phyloP scores from a whole-genome alignment of 1,140 invertebrate species.

The Temnothorax nylanderi region DNA sequence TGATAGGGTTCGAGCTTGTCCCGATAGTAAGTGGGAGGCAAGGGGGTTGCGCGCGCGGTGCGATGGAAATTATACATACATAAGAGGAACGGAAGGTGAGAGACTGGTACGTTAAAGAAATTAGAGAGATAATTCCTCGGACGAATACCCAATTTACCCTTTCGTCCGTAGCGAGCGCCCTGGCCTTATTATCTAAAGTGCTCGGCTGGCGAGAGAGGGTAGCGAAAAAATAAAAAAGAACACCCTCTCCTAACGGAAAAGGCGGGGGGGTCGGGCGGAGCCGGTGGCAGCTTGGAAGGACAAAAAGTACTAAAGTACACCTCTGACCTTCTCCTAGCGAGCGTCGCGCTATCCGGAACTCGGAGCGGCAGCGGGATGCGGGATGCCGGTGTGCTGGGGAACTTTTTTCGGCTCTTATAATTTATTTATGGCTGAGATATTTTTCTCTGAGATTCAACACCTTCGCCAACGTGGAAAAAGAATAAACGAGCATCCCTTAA shows the following conservation, averaged over 20 bases:
- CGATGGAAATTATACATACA: conserved; percentile 75
- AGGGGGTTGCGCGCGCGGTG: conserved; percentile 27
- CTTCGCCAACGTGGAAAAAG: conserved; percentile 12
- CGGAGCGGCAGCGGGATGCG: conserved; percentile 35
- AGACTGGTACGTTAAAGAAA: conserved; percentile 83
- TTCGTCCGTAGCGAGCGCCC: conserved; percentile 80
- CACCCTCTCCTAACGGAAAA: conserved; percentile 67
- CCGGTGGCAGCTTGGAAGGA: conserved; percentile 62
- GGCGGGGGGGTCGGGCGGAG: conserved; percentile 57
- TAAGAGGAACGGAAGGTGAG: conserved; percentile 74
- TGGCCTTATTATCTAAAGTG: conserved; percentile 86
- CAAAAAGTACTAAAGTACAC: conserved; percentile 75
- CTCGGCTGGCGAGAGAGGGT: conserved; percentile 76
- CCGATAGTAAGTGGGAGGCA: conserved; percentile 8
- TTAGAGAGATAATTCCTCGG: conserved; percentile 86
- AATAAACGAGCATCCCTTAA: neutral
- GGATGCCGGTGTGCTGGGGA: conserved; percentile 57
- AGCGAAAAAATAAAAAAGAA: conserved; percentile 51
- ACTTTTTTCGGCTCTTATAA: conserved; percentile 72
- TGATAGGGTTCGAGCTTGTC: conserved; percentile 57
- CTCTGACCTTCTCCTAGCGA: conserved; percentile 61
- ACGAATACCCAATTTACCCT: conserved; percentile 86
- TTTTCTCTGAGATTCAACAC: conserved; percentile 59
- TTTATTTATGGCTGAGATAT: conserved; percentile 75
- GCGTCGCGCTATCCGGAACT: conserved; percentile 55